Evolutionary conservation across 2,888 invertebrate genomes (phyloP).

Genomic region (Teleiodes luculella): DNA sequence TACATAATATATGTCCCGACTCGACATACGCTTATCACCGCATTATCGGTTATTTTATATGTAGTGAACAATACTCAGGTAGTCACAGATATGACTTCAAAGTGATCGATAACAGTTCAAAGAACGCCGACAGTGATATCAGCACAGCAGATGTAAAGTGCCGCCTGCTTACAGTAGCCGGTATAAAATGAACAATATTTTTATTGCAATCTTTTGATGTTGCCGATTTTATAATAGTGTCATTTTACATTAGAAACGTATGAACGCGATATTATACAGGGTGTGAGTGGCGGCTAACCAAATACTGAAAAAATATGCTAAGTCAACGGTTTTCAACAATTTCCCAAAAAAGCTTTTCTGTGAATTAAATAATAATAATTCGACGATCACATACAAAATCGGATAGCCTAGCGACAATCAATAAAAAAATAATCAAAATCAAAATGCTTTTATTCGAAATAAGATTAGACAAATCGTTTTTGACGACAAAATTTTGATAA

Average conservation of each 20-base stretch:
- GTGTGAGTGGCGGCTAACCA: too few relatives aligned
- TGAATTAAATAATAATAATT: too few relatives aligned
- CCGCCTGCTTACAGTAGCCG: constrained; percentile 58
- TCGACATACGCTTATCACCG: constrained; percentile 31
- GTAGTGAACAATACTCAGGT: constrained; percentile 56
- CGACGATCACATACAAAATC: too few relatives aligned
- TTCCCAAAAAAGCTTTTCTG: too few relatives aligned
- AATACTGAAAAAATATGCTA: too few relatives aligned
- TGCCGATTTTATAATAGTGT: constrained; percentile 39
- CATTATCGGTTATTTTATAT: constrained; percentile 37
- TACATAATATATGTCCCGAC: constrained; percentile 11
- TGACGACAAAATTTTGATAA: too few relatives aligned
- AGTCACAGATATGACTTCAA: constrained; percentile 52
- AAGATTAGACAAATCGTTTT: too few relatives aligned
- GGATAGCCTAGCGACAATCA: too few relatives aligned
- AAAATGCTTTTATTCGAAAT: too few relatives aligned
- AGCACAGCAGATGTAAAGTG: constrained; percentile 44
- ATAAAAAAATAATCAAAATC: too few relatives aligned
- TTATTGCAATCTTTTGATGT: constrained; percentile 53
- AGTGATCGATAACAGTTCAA: constrained; percentile 59
- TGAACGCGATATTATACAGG: too few relatives aligned
- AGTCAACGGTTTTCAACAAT: too few relatives aligned
- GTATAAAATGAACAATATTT: constrained; percentile 43
- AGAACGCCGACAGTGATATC: constrained; percentile 51
- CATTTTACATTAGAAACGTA: neutral